Conservation (phyloP, 2,797 vertebrate species). For the Delichon dasypus region DNA sequence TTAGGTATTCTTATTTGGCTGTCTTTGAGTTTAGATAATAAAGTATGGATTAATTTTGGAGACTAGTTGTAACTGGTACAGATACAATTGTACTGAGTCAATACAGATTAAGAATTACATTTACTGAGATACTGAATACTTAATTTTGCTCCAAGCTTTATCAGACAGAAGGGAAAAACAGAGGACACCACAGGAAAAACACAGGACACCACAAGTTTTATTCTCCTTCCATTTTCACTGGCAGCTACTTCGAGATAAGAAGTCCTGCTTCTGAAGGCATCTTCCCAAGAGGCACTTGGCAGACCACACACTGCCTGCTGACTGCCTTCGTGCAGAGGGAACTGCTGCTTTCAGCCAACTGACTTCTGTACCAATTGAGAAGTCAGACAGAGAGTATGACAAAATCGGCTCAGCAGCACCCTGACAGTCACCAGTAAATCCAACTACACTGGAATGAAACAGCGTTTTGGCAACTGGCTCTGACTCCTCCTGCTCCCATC, state of each 20-base stretch:
- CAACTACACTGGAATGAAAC: neutral
- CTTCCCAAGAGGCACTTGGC: conserved; percentile 22
- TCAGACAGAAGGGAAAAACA: neutral
- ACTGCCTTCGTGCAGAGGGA: neutral
- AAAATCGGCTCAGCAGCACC: neutral
- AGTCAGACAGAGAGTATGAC: neutral
- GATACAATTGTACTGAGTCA: neutral
- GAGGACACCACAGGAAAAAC: neutral
- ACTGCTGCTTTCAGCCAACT: neutral
- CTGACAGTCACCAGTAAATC: neutral
- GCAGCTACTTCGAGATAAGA: conserved; percentile 13
- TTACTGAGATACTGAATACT: neutral
- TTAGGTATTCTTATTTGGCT: neutral
- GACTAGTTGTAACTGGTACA: neutral
- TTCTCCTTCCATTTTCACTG: neutral
- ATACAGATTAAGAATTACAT: neutral
- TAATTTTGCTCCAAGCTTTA: conserved; percentile 2
- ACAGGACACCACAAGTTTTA: neutral
- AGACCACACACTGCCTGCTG: neutral
- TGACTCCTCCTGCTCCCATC: neutral
- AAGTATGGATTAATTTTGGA: neutral
- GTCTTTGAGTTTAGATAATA: neutral
- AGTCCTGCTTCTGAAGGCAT: neutral
- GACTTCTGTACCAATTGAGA: neutral
- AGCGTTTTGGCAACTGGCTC: neutral